phyloP scores from a whole-genome alignment of 2,797 vertebrate genomes.

The Siniperca scherzeri region DNA sequence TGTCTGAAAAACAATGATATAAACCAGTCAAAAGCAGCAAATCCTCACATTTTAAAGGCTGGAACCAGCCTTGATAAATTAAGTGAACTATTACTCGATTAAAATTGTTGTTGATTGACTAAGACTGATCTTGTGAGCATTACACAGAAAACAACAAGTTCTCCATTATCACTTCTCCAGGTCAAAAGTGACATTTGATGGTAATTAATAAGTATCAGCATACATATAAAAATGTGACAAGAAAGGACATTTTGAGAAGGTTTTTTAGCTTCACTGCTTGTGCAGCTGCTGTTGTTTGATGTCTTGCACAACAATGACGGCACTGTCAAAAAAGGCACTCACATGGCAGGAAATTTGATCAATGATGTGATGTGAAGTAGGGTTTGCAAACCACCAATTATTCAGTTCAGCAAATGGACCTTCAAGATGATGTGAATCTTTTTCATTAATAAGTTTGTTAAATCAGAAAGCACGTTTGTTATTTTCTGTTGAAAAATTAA shows the following conservation, averaged over 20 bases:
- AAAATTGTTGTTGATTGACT: background rate
- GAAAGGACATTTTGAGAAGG: background rate
- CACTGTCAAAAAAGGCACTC: background rate
- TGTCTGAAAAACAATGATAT: background rate
- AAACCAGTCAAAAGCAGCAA: background rate
- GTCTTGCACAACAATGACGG: background rate
- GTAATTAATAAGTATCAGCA: background rate
- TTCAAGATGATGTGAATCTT: background rate
- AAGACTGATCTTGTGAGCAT: background rate
- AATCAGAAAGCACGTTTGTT: background rate
- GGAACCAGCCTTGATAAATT: background rate
- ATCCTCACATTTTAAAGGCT: background rate
- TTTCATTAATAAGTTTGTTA: background rate
- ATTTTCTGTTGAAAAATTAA: background rate
- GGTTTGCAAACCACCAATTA: background rate
- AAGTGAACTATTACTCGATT: too few species aligned
- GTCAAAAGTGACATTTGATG: conserved; percentile 9
- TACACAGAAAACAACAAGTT: background rate
- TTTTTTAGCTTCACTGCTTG: conserved; percentile 1
- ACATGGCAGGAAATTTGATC: background rate
- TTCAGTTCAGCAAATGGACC: background rate
- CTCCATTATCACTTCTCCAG: background rate
- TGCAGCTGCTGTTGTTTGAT: conserved; percentile 8
- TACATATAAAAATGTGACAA: background rate
- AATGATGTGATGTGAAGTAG: background rate